Evolutionary conservation across 1,140 invertebrate species (phyloP).

Genomic region (Eumaeus atala): DNA sequence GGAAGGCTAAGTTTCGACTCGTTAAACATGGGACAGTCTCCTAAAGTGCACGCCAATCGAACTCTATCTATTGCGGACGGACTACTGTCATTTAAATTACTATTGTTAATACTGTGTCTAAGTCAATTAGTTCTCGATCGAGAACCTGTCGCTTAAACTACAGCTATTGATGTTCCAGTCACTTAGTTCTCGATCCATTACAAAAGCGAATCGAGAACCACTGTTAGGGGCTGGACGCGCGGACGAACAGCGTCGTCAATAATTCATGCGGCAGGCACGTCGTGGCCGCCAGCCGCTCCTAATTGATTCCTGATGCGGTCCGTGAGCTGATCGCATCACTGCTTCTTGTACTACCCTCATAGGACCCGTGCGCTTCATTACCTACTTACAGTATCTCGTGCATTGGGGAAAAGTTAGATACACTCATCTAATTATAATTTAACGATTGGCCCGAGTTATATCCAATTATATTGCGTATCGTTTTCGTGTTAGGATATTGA

Average conservation of each 20-base stretch:
- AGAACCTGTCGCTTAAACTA: background rate
- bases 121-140: too few species aligned
- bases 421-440: constrained; percentile 18
- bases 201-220: constrained; percentile 36
- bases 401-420: constrained; percentile 24
- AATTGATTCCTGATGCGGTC: constrained; percentile 70
- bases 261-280: constrained; percentile 68
- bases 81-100: too few species aligned
- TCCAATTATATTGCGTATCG: too few species aligned
- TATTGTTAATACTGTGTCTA: too few species aligned
- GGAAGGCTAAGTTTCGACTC: too few species aligned
- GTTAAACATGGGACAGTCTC: too few species aligned
- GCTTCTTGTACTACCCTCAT: constrained; percentile 53
- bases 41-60: too few species aligned
- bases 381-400: constrained; percentile 36
- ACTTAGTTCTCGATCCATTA: constrained; percentile 8
- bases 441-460: constrained; percentile 7
- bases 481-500: too few species aligned
- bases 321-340: constrained; percentile 64
- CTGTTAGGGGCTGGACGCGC: constrained; percentile 34
- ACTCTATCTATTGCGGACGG: too few species aligned
- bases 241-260: constrained; percentile 54
- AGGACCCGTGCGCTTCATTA: constrained; percentile 58
- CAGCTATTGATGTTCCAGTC: background rate
- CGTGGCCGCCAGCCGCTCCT: constrained; percentile 61